Evolutionary conservation across 2,113 vertebrate genomes (phyloP), one percentile per base, ranked within the genome.

Genomic region (Boleophthalmus pectinirostris): DNA sequence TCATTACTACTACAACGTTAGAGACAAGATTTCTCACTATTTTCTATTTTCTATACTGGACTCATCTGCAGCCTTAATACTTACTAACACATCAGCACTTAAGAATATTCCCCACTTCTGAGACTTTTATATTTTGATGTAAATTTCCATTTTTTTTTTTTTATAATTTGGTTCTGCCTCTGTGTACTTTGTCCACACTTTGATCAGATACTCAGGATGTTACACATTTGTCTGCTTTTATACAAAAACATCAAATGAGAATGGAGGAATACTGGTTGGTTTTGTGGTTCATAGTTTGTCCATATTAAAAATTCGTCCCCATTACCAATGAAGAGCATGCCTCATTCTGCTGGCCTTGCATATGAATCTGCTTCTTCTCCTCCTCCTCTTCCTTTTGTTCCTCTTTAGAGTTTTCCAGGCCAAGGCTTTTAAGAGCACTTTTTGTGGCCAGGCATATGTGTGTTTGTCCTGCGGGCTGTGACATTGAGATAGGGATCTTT

Each of bases 401-500:
- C 61, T 46, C 70, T 75, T 5, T 68, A 63, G 21, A 73, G 45
- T 54, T 20, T 60, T 68, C 51, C 10, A 73, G 61, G 33, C 10
- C 43, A 49, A 68, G 45, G 43, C 51, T 74, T 79, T 73, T 60
- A 29, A 57, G 67, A 73, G 29, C 29, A 43, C 20, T 35, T 38
- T 74, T 67, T 77, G 45, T 75, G 53, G 60, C 35, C 58, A 72
- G 21, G 21, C 66, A 61, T 77, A 68, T 83, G 56, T 57, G 54
- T 66, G 38, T 67, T 78, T 63, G 21, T 68, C 74, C 66, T 73
- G 68, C 38, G 65, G 74, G 45, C 82, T 78, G 73, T 85, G 78
- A 86, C 82, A 87, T 64, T 84, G 81, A 86, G 84, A 89, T 82
- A 81, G 70, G 70, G 73, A 88, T 88, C 82, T 89, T 82, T 84